Conservation (phyloP, 2,797 vertebrate species). For the Sphenodon punctatus region DNA sequence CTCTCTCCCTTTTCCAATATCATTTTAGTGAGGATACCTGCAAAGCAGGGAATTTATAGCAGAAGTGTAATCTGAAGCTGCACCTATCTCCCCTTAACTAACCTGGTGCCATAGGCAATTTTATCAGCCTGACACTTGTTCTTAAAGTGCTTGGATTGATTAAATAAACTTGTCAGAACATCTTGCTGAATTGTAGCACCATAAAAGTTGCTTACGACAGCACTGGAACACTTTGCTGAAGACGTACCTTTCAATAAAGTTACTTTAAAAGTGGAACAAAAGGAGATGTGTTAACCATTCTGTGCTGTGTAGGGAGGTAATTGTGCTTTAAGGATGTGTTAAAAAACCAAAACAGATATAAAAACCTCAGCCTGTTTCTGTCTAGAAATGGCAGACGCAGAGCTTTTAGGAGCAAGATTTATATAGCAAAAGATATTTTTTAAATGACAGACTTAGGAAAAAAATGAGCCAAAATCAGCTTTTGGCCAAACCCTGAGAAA, state of each 20-base stretch:
- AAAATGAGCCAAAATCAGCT: neutral
- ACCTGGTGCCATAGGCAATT: slow-evolving; percentile 39
- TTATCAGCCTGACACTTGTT: slow-evolving; percentile 53
- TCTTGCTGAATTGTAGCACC: slow-evolving; percentile 21
- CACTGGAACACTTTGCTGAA: slow-evolving; percentile 20
- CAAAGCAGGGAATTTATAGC: slow-evolving; percentile 47
- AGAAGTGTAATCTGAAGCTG: slow-evolving; percentile 40
- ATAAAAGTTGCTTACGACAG: slow-evolving; percentile 31
- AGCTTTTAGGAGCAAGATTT: slow-evolving; percentile 8
- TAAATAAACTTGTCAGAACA: slow-evolving; percentile 45
- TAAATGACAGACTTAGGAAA: neutral
- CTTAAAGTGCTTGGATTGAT: slow-evolving; percentile 42
- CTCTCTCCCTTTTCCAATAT: slow-evolving; percentile 43
- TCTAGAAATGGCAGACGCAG: neutral
- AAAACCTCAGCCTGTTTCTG: too few species aligned
- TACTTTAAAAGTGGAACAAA: slow-evolving; percentile 31
- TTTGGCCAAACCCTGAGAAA: neutral
- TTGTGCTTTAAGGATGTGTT: neutral
- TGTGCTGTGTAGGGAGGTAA: slow-evolving; percentile 15
- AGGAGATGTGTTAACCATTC: slow-evolving; percentile 4
- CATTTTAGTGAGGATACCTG: slow-evolving; percentile 43
- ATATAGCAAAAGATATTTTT: neutral
- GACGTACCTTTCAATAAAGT: slow-evolving; percentile 51
- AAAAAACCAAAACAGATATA: neutral
- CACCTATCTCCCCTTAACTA: slow-evolving; percentile 46